A percentile compares a stretch with the other conserved stretches of the same genome.
phyloP scores from a whole-genome alignment of 2,888 invertebrate species.

The Drosophila demipolita region DNA sequence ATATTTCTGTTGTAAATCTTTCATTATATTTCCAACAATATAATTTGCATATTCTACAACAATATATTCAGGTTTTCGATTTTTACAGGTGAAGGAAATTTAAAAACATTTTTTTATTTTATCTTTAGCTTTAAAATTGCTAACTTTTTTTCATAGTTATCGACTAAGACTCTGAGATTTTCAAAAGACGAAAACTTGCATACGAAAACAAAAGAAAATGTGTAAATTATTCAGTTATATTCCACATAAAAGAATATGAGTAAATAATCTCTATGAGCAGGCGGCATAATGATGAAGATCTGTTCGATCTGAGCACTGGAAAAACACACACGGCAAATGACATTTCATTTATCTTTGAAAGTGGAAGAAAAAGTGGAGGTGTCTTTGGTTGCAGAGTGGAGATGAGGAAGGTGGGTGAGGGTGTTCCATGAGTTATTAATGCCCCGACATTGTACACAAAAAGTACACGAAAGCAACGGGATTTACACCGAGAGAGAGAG shows the following conservation, averaged over 20 bases:
- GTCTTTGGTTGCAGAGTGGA: slow-evolving; percentile 18
- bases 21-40: not conserved
- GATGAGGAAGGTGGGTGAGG: not conserved
- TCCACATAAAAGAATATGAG: not conserved
- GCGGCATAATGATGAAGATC: slow-evolving; percentile 13
- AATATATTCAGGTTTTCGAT: not conserved
- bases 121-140: not conserved
- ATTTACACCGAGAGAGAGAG: slow-evolving; percentile 13
- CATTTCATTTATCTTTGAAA: slow-evolving; percentile 70
- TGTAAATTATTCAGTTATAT: not conserved
- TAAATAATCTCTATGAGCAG: not conserved
- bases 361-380: slow-evolving; percentile 53
- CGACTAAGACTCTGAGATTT: not conserved
- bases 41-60: not conserved
- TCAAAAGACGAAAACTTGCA: not conserved
- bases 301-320: slow-evolving; percentile 15
- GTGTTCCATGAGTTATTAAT: slow-evolving; percentile 47
- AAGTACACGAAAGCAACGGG: slow-evolving; percentile 23
- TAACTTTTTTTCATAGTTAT: not conserved
- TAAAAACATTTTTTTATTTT: not conserved
- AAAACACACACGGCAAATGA: slow-evolving; percentile 62
- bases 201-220: not conserved
- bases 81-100: not conserved
- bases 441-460: slow-evolving; percentile 32
- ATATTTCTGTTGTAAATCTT: not conserved